Evolutionary conservation across 2,888 invertebrate genomes (phyloP).

Genomic region (Netelia inedita): DNA sequence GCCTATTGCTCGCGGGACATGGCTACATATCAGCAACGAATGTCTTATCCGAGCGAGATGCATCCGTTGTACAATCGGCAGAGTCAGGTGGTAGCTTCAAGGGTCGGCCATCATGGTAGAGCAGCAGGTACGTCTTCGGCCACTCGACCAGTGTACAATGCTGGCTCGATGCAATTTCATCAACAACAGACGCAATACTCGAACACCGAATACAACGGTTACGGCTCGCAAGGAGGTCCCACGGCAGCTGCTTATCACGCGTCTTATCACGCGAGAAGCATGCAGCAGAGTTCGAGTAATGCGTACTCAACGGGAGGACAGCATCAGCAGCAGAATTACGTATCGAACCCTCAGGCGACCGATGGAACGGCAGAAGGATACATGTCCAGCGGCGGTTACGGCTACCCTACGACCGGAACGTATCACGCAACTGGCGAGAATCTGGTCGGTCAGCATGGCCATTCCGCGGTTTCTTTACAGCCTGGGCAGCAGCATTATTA

Average conservation of each 20-base stretch:
- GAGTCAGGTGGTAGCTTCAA: conserved; percentile 72
- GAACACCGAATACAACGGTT: conserved; percentile 85
- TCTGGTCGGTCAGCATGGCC: conserved; percentile 83
- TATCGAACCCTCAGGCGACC: conserved; percentile 70
- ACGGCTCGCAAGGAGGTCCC: conserved; percentile 85
- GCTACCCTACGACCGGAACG: conserved; percentile 77
- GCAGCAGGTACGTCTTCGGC: conserved; percentile 71
- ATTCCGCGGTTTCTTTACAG: conserved; percentile 84
- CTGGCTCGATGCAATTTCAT: conserved; percentile 84
- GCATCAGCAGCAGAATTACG: conserved; percentile 64
- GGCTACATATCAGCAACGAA: conserved; percentile 80
- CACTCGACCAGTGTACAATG: conserved; percentile 83
- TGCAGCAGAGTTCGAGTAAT: conserved; percentile 77
- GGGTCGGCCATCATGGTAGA: conserved; percentile 80
- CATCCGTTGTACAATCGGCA: conserved; percentile 81
- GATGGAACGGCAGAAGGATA: conserved; percentile 78
- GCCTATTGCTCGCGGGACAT: conserved; percentile 80
- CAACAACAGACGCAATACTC: conserved; percentile 86
- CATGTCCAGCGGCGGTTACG: conserved; percentile 79
- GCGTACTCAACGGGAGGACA: conserved; percentile 75
- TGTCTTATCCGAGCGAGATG: conserved; percentile 79
- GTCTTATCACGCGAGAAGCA: conserved; percentile 80
- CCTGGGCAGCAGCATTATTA: conserved; percentile 85
- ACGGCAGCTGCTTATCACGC: conserved; percentile 83
- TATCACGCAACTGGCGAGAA: conserved; percentile 77